phyloP scores from a whole-genome alignment of 2,113 vertebrate species.

The Gymnarchus niloticus region DNA sequence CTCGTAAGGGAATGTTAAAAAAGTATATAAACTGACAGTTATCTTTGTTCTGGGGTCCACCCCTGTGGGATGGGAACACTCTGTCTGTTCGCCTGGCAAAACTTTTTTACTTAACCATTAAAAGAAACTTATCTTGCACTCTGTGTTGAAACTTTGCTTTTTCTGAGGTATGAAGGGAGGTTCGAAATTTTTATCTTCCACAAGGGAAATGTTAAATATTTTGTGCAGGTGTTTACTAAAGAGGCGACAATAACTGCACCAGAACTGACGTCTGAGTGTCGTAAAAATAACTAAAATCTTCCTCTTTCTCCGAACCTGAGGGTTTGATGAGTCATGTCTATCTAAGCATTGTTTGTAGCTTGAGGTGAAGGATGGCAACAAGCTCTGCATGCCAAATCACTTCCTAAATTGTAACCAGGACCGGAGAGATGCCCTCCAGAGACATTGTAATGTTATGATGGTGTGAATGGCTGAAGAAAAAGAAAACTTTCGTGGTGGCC shows the following conservation, averaged over 20 bases:
- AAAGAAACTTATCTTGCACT: no score
- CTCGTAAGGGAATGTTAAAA: no score
- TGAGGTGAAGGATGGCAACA: not conserved
- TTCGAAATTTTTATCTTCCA: no score
- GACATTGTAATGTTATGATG: not conserved
- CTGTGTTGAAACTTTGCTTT: no score
- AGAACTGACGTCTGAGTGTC: not conserved
- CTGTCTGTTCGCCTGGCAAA: no score
- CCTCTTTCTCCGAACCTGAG: not conserved
- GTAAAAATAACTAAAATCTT: not conserved
- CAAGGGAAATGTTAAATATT: no score
- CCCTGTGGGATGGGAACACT: no score
- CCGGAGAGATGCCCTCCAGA: not conserved
- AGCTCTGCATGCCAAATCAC: not conserved
- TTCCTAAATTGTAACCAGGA: conserved; percentile 1
- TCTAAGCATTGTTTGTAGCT: not conserved
- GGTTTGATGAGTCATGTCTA: not conserved
- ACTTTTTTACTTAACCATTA: no score
- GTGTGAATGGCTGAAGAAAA: not conserved
- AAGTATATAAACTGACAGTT: no score
- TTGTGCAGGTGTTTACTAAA: not conserved
- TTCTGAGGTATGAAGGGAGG: no score
- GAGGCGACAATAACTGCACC: not conserved
- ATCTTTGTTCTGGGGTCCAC: no score
- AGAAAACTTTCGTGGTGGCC: not conserved